Evolutionary conservation across 2,888 invertebrate species (phyloP), one percentile per base, ranked within the genome.

Genomic region (Drosophila vallismaia): DNA sequence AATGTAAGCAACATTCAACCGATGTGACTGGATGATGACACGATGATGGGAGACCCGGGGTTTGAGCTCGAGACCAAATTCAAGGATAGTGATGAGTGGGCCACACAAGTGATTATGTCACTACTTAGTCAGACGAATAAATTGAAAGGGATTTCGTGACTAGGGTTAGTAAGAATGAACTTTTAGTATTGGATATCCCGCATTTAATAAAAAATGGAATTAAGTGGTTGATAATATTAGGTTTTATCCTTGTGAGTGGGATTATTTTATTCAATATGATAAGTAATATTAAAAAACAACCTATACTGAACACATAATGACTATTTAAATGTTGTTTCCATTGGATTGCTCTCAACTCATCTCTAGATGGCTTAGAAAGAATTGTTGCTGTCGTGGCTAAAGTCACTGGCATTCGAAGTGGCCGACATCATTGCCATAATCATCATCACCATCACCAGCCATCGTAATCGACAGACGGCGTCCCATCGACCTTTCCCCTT

Each of bases 1-100:
- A 87, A 87, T 86, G 86, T 80, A 74, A 71, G 75, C 83, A 77
- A 77, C 74, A 83, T 79, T 64, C 72, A 70, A 45, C 76, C 70
- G 73, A 53, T 45, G 56, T 46, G 51, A 52, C 51, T 60, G 44
- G 48, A 33, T 38, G 42, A 70, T 38, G 59, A 44, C n/a, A 36
- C 19, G 19, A 19, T 19, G 29, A 44, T 38, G 53, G 52, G 36
- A 14, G 36, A n/a, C 36, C 2, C n/a, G 36, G 10, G 24, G 33
- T 10, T 12, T 10, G 0, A 12, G 7, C 24, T n/a, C 33, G 42
- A 8, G 26, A 14, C 8, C 6, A 33, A 19, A 8, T 9, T 42
- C 14, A 33, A 1, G 33, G 2, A 40, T n/a, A 60, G 55, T 14
- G 52, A 55, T 57, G 56, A 24, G 31, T 42, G 33, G 8, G 42